Percentiles rank a stretch among this genome's conserved stretches.
Conservation (phyloP, 2,888 invertebrate species). For the Agonopterix alstromeriana region DNA sequence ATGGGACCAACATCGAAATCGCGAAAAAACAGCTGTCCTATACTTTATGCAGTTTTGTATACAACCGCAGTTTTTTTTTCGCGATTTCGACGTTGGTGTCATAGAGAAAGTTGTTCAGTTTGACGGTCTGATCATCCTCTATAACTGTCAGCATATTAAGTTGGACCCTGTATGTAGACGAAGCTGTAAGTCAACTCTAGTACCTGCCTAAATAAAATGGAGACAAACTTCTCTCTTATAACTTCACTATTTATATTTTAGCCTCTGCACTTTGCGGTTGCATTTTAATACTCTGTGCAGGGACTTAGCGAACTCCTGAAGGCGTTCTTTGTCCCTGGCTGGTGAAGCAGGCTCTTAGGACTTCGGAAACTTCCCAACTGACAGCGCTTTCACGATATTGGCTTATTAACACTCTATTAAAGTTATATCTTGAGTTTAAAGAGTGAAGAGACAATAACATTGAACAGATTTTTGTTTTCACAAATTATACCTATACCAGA, state of each 20-base stretch:
- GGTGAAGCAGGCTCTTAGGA: slow-evolving; percentile 24
- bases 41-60: too few relatives aligned
- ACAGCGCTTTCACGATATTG: neutral
- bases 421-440: too few relatives aligned
- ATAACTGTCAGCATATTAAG: too few relatives aligned
- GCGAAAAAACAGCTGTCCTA: too few relatives aligned
- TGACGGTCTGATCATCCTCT: too few relatives aligned
- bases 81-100: too few relatives aligned
- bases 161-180: too few relatives aligned
- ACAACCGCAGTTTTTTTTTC: too few relatives aligned
- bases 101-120: too few relatives aligned
- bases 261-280: slow-evolving; percentile 31
- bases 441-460: neutral
- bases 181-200: too few relatives aligned
- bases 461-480: neutral
- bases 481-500: too few relatives aligned
- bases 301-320: slow-evolving; percentile 39
- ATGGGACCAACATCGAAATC: too few relatives aligned
- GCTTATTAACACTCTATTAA: neutral
- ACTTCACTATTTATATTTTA: slow-evolving; percentile 21
- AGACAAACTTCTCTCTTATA: neutral
- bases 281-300: slow-evolving; percentile 36
- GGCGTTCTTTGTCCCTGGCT: slow-evolving; percentile 34
- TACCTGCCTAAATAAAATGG: neutral
- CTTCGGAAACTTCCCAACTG: slow-evolving; percentile 13